Evolutionary conservation across 2,797 vertebrate species (phyloP).

Genomic region (Aldrovandia affinis): DNA sequence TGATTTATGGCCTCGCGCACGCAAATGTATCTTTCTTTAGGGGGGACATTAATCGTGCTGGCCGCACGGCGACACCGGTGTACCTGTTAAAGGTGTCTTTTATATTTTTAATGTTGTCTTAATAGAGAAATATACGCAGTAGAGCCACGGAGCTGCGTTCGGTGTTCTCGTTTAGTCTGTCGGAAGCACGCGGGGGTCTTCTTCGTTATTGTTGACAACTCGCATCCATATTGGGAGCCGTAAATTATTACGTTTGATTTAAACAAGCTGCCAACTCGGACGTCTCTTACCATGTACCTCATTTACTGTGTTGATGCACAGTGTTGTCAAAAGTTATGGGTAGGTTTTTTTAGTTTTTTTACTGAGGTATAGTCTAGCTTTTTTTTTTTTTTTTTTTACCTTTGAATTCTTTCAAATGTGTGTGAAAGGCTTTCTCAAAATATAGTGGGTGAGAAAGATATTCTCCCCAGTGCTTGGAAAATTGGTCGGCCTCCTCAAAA

Average conservation of each 20-base stretch:
- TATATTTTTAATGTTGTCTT: background rate
- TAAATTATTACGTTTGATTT: background rate
- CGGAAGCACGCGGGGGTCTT: background rate
- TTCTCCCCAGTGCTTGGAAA: slow-evolving; percentile 59
- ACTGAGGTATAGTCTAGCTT: no score
- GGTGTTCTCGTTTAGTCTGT: background rate
- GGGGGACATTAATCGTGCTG: background rate
- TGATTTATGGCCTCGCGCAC: background rate
- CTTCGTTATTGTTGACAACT: background rate
- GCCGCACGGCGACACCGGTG: background rate
- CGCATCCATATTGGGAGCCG: background rate
- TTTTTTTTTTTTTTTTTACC: background rate
- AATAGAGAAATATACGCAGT: background rate
- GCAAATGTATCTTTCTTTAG: background rate
- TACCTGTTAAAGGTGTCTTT: background rate
- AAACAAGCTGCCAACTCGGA: background rate
- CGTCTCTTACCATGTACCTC: background rate
- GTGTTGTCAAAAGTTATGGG: slow-evolving; percentile 38
- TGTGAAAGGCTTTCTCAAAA: slow-evolving; percentile 68
- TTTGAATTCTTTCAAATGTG: background rate
- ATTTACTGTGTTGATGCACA: background rate
- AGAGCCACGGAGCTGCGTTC: background rate
- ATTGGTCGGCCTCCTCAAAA: slow-evolving; percentile 45
- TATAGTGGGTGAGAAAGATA: slow-evolving; percentile 76
- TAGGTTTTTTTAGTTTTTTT: background rate